Evolutionary conservation across 23 tunicate species (phyloP).

Genomic region (Diplosoma virens): DNA sequence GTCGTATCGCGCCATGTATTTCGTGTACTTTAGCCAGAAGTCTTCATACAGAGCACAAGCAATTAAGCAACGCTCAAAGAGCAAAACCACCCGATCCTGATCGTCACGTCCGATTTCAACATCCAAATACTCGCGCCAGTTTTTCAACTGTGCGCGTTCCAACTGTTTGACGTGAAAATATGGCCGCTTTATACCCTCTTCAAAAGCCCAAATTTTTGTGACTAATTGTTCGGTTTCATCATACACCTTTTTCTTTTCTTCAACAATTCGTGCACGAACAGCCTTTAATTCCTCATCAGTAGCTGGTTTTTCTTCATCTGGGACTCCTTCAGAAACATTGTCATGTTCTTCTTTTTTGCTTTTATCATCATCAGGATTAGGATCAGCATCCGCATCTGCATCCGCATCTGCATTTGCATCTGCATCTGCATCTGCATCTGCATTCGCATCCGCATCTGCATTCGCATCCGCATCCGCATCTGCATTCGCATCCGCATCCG

Average conservation of each 20-base stretch:
- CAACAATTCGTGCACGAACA: constrained; percentile 33
- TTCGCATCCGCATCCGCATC: constrained; percentile 33
- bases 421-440: constrained; percentile 2
- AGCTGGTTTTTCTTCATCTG: constrained; percentile 68
- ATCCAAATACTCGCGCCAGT: constrained; percentile 90
- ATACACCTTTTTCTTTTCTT: constrained; percentile 55
- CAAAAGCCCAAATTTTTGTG: constrained; percentile 91
- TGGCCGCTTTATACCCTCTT: constrained; percentile 88
- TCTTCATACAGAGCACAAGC: constrained; percentile 97
- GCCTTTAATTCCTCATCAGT: constrained; percentile 75
- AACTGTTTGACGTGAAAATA: constrained; percentile 91
- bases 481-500: constrained; percentile 6
- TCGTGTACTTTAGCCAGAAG: constrained; percentile 92
- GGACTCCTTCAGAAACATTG: constrained; percentile 81
- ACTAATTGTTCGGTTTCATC: constrained; percentile 71
- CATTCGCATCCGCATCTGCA: constrained; percentile 29
- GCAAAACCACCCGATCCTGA: constrained; percentile 40
- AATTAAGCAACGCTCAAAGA: constrained; percentile 86
- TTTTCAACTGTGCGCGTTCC: constrained; percentile 86
- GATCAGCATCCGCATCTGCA: constrained; percentile 25
- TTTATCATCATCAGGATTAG: constrained; percentile 3
- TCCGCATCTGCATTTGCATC: constrained; percentile 13
- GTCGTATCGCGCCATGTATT: constrained; percentile 63
- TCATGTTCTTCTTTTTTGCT: constrained; percentile 62
- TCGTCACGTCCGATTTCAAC: constrained; percentile 53